Evolutionary conservation across 2,797 vertebrate genomes (phyloP), one percentile per base, ranked within the genome.

Genomic region (Eulemur coronatus): DNA sequence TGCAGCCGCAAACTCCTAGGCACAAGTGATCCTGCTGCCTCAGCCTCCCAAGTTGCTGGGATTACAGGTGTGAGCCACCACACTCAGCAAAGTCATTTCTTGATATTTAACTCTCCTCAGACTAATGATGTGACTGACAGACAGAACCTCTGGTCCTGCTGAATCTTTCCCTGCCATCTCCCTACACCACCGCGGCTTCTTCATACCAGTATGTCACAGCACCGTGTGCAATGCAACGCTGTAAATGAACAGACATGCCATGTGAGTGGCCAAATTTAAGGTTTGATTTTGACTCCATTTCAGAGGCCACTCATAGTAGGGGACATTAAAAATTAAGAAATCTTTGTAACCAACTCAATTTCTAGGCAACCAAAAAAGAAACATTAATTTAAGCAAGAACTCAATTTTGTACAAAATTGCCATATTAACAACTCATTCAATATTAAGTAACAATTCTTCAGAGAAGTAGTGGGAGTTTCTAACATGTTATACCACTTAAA

Each of bases 401-500:
- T 95, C 69, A 24, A 59, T 87, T 90, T 72, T 90, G 38, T 30
- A 94, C 59, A 96, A 82, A 92, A 96, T 59, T 84, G 84, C 93
- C 55, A 67, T n/a, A 92, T 65, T 87, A 92, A 73, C 43, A 95
- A 50, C 5, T 94, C 41, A 35, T 61, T 61, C 78, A 73, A 57
- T 48, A 70, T 30, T 57, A 84, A 90, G 46, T 76, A 95, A 87
- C 35, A 89, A 95, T 18, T 96, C 84, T 69, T 86, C 89, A 88
- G 35, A 82, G 48, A 55, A 82, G 35, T 81, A 65, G 18, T 82
- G n/a, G 63, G 24, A 84, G 78, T 4, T n/a, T 87, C 70, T 43
- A 70, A 76, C 38, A 87, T 69, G 55, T 59, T 72, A 89, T 18
- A 81, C 75, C 81, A 84, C 65, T 81, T 35, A 70, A 41, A 61